A percentile compares a stretch with the other conserved stretches of the same genome.
phyloP scores from a whole-genome alignment of 2,797 vertebrate genomes.

The Austrolebias charrua region DNA sequence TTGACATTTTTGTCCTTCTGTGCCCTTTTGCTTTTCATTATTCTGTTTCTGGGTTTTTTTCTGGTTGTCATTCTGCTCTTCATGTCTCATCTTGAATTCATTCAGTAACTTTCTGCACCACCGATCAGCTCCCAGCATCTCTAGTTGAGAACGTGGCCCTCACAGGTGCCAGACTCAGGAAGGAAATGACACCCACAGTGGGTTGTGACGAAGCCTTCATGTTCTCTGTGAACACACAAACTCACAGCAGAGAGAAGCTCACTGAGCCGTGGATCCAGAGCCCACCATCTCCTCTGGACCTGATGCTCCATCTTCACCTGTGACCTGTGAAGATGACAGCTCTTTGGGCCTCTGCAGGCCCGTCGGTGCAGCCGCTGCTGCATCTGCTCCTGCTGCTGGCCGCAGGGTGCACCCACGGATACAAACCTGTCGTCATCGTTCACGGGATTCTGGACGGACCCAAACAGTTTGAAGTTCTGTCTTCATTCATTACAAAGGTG shows the following conservation, averaged over 20 bases:
- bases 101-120: no score
- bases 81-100: no score
- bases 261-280: not conserved
- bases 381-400: conserved; percentile 4
- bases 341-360: not conserved
- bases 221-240: no score
- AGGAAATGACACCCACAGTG: no score
- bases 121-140: no score
- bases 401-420: not conserved
- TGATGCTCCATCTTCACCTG: not conserved
- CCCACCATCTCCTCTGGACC: not conserved
- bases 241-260: not conserved
- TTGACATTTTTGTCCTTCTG: no score
- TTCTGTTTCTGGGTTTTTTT: no score
- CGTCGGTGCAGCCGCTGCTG: not conserved
- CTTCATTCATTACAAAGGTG: conserved; percentile 7
- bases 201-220: no score
- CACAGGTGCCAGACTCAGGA: no score
- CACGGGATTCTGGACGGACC: conserved; percentile 30
- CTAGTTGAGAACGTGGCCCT: no score
- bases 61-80: no score
- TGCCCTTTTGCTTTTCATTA: no score
- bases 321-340: conserved; percentile 1
- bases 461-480: not conserved
- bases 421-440: conserved; percentile 25